These are phyloP conservation scores for Montifringilla adamsi DNA, from an alignment of 2,113 vertebrate species.

Conservation along the genomic window DNA sequence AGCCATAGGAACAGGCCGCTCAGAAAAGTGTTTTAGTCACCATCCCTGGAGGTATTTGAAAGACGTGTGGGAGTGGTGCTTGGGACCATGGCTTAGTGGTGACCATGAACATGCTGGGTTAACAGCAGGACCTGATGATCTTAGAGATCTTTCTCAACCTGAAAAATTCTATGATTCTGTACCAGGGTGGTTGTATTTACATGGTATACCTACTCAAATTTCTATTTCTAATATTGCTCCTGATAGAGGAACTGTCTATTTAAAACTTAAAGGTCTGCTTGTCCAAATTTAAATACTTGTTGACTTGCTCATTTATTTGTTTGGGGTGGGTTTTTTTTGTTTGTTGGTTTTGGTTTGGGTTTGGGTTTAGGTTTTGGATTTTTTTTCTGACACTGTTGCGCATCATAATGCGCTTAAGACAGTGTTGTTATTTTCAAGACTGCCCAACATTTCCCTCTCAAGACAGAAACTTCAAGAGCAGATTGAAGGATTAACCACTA, in stretches of 20 bases:
- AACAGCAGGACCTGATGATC: neutral
- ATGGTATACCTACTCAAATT: neutral
- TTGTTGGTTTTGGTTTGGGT: neutral
- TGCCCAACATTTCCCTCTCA: neutral
- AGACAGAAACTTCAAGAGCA: neutral
- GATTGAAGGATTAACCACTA: neutral
- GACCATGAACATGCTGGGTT: neutral
- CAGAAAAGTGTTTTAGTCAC: neutral
- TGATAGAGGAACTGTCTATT: neutral
- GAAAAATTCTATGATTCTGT: neutral
- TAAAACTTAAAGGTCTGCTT: neutral
- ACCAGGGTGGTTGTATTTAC: neutral
- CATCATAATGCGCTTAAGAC: neutral
- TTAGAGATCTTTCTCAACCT: neutral
- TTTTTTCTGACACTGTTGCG: neutral
- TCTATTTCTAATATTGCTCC: neutral
- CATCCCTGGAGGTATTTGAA: neutral
- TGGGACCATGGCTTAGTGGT: neutral
- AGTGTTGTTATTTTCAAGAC: neutral
- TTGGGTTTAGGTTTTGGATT: neutral
- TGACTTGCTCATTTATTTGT: neutral
- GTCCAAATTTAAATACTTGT: neutral
- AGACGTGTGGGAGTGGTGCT: accelerated
- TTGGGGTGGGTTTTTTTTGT: neutral
- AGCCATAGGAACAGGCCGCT: neutral